Conservation (phyloP, 1,140 invertebrate genomes). For the Popillia japonica region DNA sequence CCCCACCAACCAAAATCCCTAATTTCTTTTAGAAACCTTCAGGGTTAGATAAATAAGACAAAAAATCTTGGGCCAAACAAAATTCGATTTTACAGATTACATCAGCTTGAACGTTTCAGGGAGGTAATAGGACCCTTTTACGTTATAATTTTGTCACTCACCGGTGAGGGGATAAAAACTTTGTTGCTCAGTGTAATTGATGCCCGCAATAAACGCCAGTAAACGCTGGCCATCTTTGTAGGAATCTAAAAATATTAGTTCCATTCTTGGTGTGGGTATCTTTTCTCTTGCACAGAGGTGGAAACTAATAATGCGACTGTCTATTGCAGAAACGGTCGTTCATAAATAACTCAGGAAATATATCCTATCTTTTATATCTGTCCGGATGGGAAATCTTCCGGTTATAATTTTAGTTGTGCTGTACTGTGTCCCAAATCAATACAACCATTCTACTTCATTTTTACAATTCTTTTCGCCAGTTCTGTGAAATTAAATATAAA, state of each 20-base stretch:
- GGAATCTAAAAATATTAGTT: background rate
- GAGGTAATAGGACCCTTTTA: no score
- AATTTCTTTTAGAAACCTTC: no score
- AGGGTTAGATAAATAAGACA: no score
- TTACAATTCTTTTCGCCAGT: background rate
- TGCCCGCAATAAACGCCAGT: background rate
- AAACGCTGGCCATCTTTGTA: background rate
- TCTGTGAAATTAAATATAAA: no score
- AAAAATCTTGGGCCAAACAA: no score
- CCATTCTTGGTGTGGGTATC: background rate
- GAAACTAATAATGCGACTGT: background rate
- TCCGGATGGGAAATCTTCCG: background rate
- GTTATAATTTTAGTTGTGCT: background rate
- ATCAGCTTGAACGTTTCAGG: no score
- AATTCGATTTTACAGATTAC: no score
- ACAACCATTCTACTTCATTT: background rate
- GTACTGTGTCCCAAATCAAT: background rate
- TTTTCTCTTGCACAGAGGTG: background rate
- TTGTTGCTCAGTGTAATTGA: background rate
- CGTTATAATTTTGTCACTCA: no score
- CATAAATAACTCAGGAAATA: slow-evolving; percentile 7
- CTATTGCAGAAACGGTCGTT: background rate
- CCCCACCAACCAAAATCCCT: no score
- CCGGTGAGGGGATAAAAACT: no score
- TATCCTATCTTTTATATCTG: background rate